These are phyloP conservation scores for Pyrochroa serraticornis DNA, from an alignment of 2,888 invertebrate species.

Conservation along the genomic window DNA sequence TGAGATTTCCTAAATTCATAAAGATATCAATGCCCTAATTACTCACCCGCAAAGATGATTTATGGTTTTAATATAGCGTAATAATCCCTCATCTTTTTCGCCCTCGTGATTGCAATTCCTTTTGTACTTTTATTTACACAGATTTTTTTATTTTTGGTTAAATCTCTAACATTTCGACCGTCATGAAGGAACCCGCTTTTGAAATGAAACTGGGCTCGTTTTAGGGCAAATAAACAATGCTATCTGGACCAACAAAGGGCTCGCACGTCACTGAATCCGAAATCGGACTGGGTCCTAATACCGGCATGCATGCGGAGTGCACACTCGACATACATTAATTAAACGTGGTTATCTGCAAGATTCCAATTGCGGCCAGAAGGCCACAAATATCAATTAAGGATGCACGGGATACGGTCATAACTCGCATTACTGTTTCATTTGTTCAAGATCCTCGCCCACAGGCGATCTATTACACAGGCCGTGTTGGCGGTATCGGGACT, in stretches of 20 bases:
- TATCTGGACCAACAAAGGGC: constrained; percentile 28
- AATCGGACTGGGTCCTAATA: constrained; percentile 36
- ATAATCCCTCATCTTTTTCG: constrained; percentile 39
- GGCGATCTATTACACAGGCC: neutral
- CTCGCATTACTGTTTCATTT: constrained; percentile 53
- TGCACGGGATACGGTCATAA: constrained; percentile 53
- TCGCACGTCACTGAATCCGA: constrained; percentile 25
- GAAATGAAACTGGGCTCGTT: neutral
- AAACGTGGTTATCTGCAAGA: constrained; percentile 59
- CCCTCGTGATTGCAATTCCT: constrained; percentile 1
- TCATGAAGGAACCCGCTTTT: too few relatives aligned
- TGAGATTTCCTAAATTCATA: constrained; percentile 52
- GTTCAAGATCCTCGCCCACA: constrained; percentile 28
- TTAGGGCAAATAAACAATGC: constrained; percentile 28
- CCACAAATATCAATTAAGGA: constrained; percentile 60
- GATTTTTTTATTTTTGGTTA: too few relatives aligned
- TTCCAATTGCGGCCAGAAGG: constrained; percentile 57
- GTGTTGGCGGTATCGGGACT: constrained; percentile 2
- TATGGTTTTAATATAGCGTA: constrained; percentile 46
- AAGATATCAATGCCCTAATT: constrained; percentile 54
- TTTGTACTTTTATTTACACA: constrained; percentile 1
- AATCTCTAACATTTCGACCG: too few relatives aligned
- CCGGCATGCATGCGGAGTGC: constrained; percentile 44
- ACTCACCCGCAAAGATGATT: constrained; percentile 45
- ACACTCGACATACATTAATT: constrained; percentile 55